Percentiles rank a stretch among this genome's conserved stretches.
Conservation (phyloP, 2,113 vertebrate genomes). For the Candoia aspera region DNA sequence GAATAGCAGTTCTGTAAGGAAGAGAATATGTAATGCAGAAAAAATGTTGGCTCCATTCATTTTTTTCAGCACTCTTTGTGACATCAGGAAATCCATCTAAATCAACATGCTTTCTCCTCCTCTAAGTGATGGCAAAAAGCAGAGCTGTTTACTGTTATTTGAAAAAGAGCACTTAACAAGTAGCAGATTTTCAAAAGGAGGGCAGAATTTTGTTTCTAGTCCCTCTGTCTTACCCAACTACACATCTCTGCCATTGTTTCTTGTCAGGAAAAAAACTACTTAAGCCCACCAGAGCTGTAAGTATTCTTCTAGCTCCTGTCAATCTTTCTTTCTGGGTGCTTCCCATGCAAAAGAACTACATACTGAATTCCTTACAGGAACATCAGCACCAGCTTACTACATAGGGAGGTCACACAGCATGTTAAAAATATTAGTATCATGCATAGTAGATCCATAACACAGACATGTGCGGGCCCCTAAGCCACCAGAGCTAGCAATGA, state of each 20-base stretch:
- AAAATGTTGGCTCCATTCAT: constrained; percentile 81
- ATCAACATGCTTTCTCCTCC: constrained; percentile 71
- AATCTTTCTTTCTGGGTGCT: neutral
- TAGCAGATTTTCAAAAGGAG: constrained; percentile 60
- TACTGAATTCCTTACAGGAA: neutral
- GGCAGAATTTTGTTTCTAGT: constrained; percentile 60
- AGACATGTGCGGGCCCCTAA: neutral
- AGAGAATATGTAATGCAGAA: constrained; percentile 81
- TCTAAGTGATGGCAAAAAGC: constrained; percentile 63
- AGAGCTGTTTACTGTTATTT: constrained; percentile 65
- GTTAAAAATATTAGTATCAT: neutral
- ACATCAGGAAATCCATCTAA: constrained; percentile 73
- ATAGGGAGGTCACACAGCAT: accelerated
- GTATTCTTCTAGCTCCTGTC: neutral
- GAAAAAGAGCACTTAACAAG: constrained; percentile 42
- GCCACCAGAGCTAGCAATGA: neutral
- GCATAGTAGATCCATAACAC: accelerated
- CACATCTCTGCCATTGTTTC: neutral
- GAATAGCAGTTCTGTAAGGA: constrained; percentile 66
- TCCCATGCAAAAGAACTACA: constrained; percentile 2
- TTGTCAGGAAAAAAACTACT: neutral
- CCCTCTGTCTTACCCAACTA: constrained; percentile 27
- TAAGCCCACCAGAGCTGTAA: constrained; percentile 48
- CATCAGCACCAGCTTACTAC: neutral
- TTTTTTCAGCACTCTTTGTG: constrained; percentile 69